These are phyloP conservation scores for Neomorphus geoffroyi DNA, from an alignment of 2,797 vertebrate genomes.

Conservation along the genomic window DNA sequence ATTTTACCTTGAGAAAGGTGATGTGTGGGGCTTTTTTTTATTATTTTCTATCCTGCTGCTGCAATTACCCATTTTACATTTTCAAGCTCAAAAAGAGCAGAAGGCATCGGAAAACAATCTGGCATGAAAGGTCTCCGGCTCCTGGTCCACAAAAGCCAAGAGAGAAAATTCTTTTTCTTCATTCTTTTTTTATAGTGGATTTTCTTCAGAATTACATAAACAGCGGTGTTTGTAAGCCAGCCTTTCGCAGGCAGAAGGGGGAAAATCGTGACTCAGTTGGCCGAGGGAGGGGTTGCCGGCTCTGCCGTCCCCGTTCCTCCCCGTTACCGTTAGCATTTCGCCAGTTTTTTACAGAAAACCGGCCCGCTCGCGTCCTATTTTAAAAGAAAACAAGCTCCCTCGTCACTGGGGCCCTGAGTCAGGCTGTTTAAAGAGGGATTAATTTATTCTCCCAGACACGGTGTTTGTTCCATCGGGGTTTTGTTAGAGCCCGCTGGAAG, in stretches of 20 bases:
- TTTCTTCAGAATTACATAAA: constrained; percentile 56
- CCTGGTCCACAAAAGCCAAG: constrained; percentile 15
- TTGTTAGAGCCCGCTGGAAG: constrained; percentile 45
- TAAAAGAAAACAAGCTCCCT: constrained; percentile 62
- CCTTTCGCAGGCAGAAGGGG: constrained; percentile 32
- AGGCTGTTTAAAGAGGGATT: constrained; percentile 63
- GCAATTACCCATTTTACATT: background rate
- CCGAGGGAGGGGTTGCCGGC: constrained; percentile 33
- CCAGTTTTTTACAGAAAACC: constrained; percentile 57
- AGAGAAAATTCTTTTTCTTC: background rate
- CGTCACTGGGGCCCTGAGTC: constrained; percentile 44
- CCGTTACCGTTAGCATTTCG: constrained; percentile 29
- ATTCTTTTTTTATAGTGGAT: background rate
- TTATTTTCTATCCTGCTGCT: background rate
- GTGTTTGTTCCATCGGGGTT: constrained; percentile 57
- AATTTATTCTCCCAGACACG: constrained; percentile 57
- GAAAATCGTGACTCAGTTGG: constrained; percentile 57
- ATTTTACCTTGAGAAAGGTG: constrained; percentile 68
- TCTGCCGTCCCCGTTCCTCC: constrained; percentile 19
- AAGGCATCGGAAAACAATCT: background rate
- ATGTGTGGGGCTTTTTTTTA: background rate
- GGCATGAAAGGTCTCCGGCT: background rate
- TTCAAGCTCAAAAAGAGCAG: background rate
- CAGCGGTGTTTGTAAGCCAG: constrained; percentile 26
- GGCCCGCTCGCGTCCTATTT: constrained; percentile 57